phyloP scores from a whole-genome alignment of 1,140 invertebrate genomes.

The Nautilus pompilius region DNA sequence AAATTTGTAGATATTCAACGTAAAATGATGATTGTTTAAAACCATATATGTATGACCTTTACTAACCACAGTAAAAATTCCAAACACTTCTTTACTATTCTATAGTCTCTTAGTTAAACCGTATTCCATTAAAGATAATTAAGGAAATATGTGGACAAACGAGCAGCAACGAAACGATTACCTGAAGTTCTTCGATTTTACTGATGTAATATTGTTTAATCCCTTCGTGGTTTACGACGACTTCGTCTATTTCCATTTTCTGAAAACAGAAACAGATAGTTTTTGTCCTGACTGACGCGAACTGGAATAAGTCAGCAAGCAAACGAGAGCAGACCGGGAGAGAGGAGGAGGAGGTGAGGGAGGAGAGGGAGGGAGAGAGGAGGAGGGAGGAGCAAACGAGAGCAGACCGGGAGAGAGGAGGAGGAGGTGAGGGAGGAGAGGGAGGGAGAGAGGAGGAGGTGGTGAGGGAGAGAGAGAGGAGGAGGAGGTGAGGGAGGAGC shows the following conservation, averaged over 20 bases:
- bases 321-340: too few relatives aligned
- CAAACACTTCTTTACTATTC: background rate
- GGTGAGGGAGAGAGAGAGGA: too few relatives aligned
- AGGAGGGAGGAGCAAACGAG: too few relatives aligned
- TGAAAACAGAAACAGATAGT: too few relatives aligned
- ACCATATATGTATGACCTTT: background rate
- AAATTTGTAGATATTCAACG: background rate
- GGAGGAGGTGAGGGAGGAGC: too few relatives aligned
- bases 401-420: too few relatives aligned
- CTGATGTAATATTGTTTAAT: constrained; percentile 91
- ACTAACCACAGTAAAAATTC: background rate
- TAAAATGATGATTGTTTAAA: background rate
- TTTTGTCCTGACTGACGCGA: too few relatives aligned
- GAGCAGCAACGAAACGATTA: constrained; percentile 14
- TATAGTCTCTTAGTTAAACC: background rate
- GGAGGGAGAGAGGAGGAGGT: too few relatives aligned
- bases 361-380: too few relatives aligned
- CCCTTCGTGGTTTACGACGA: constrained; percentile 64
- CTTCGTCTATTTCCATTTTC: constrained; percentile 81
- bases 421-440: too few relatives aligned
- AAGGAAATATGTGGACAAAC: background rate
- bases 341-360: too few relatives aligned
- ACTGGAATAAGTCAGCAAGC: too few relatives aligned
- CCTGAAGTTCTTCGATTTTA: constrained; percentile 94
- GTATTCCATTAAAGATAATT: background rate